These are phyloP conservation scores for Apeira syringaria DNA, from an alignment of 2,888 invertebrate species.

Conservation along the genomic window DNA sequence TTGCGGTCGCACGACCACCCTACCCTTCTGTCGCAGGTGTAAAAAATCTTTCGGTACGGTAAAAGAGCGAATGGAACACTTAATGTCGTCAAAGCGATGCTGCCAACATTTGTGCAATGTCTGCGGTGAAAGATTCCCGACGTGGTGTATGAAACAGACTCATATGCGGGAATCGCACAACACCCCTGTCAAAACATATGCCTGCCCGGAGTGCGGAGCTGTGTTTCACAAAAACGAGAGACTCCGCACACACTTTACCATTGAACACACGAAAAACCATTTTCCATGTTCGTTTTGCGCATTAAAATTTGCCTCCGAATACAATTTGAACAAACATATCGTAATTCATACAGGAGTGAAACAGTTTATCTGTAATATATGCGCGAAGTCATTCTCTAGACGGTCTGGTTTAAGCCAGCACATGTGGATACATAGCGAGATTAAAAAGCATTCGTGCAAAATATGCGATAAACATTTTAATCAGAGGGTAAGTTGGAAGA, in stretches of 20 bases:
- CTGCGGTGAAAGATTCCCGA: conserved; percentile 45
- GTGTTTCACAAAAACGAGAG: conserved; percentile 34
- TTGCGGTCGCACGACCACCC: conserved; percentile 34
- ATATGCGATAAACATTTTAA: conserved; percentile 49
- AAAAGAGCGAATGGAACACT: conserved; percentile 41
- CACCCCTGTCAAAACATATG: conserved; percentile 31
- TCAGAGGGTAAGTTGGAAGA: conserved; percentile 50
- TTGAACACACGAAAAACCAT: conserved; percentile 42
- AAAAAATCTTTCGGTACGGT: conserved; percentile 39
- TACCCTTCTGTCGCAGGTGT: conserved; percentile 43
- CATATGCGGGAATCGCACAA: conserved; percentile 43
- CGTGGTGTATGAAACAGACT: conserved; percentile 38
- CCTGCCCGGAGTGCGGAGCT: conserved; percentile 47
- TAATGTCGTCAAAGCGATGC: conserved; percentile 38
- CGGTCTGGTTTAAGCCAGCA: conserved; percentile 45
- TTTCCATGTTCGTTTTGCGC: conserved; percentile 46
- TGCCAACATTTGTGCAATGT: conserved; percentile 43
- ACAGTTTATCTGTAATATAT: conserved; percentile 40
- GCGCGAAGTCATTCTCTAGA: conserved; percentile 48
- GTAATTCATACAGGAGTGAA: conserved; percentile 46
- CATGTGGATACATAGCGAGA: conserved; percentile 51
- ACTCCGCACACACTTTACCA: conserved; percentile 43
- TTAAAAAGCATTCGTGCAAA: conserved; percentile 46
- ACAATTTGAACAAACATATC: conserved; percentile 36
- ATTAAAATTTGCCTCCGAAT: conserved; percentile 45